These are phyloP conservation scores for Anolis apletophallus DNA, from an alignment of 2,797 vertebrate species.

Conservation along the genomic window DNA sequence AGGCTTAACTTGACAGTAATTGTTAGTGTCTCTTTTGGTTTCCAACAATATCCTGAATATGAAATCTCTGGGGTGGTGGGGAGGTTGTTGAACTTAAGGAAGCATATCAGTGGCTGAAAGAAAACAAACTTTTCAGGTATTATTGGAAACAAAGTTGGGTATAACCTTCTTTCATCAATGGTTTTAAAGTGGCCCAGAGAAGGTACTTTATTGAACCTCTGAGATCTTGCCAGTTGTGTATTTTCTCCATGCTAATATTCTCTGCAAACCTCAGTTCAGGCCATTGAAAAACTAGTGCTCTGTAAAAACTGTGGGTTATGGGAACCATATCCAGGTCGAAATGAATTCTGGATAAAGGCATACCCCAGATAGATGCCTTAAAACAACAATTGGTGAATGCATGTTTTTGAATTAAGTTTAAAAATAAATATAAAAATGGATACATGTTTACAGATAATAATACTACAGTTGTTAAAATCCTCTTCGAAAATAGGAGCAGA, in stretches of 20 bases:
- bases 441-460: background rate
- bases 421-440: background rate
- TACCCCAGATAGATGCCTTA: background rate
- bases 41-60: background rate
- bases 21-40: background rate
- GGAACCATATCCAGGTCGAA: background rate
- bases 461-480: background rate
- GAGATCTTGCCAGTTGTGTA: background rate
- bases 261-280: background rate
- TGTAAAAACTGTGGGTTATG: background rate
- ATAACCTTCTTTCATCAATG: background rate
- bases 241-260: background rate
- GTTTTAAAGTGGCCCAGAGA: background rate
- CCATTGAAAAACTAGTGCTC: background rate
- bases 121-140: background rate
- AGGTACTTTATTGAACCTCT: background rate
- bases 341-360: background rate
- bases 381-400: background rate
- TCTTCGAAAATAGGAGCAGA: background rate
- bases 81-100: background rate
- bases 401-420: too few relatives aligned
- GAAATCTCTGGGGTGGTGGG: background rate
- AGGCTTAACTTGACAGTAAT: background rate
- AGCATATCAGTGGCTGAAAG: background rate
- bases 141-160: background rate